Conservation (phyloP, 2,797 vertebrate genomes). For the Mycteria americana region DNA sequence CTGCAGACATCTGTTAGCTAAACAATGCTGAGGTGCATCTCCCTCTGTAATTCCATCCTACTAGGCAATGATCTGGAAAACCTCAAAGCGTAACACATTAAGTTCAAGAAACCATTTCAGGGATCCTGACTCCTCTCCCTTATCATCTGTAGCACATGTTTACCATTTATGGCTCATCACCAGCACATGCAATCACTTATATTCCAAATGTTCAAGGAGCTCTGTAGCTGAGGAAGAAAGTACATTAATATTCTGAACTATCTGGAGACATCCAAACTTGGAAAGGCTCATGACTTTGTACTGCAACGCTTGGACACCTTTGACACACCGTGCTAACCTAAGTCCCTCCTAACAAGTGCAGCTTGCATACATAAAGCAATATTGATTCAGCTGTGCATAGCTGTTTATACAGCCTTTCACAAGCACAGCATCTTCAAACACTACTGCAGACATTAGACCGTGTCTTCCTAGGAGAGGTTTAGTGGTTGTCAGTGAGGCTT, state of each 20-base stretch:
- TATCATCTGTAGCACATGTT: slow-evolving; percentile 53
- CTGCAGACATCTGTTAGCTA: slow-evolving; percentile 31
- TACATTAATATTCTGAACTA: slow-evolving; percentile 20
- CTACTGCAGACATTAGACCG: not conserved
- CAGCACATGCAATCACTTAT: slow-evolving; percentile 9
- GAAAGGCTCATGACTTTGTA: not conserved
- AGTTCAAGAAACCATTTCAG: slow-evolving; percentile 40
- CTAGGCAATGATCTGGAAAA: slow-evolving; percentile 32
- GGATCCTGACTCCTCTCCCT: slow-evolving; percentile 26
- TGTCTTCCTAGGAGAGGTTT: slow-evolving; percentile 8
- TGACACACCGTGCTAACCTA: not conserved
- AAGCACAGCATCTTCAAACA: not conserved
- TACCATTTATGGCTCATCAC: slow-evolving; percentile 44
- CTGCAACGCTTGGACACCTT: not conserved
- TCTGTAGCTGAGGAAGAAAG: not conserved
- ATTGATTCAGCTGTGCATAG: slow-evolving; percentile 32
- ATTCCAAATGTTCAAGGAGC: not conserved
- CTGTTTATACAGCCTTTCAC: slow-evolving; percentile 20
- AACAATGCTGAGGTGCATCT: slow-evolving; percentile 25
- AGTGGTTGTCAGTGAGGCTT: not conserved
- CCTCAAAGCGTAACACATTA: not conserved
- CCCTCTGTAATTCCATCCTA: not conserved
- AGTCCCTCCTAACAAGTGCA: slow-evolving; percentile 1
- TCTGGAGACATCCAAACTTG: not conserved
- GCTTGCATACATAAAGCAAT: slow-evolving; percentile 23